phyloP scores from a whole-genome alignment of 1,140 invertebrate genomes.

The Stegodyphus mimosarum region DNA sequence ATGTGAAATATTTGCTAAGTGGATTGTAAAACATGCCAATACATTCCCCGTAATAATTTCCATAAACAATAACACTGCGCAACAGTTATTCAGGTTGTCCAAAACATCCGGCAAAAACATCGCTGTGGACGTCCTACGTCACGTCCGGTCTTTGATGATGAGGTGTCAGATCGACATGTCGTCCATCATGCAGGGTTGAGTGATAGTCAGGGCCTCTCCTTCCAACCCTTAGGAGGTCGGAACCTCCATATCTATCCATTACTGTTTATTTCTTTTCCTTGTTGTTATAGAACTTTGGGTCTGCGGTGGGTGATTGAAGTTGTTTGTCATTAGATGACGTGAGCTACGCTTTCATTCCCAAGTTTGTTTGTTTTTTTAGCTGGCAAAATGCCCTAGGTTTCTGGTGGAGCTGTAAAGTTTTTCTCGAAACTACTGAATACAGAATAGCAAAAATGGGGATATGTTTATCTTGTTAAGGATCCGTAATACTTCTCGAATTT shows the following conservation, averaged over 20 bases:
- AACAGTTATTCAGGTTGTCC: neutral
- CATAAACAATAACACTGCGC: too few species aligned
- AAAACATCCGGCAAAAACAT: slow-evolving; percentile 41
- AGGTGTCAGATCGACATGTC: slow-evolving; percentile 32
- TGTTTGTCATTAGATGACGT: slow-evolving; percentile 47
- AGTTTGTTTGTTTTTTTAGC: too few species aligned
- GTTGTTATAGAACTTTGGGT: slow-evolving; percentile 16
- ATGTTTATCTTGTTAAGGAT: too few species aligned
- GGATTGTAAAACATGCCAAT: too few species aligned
- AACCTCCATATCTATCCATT: slow-evolving; percentile 18
- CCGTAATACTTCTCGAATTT: too few species aligned
- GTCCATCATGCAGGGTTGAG: slow-evolving; percentile 18
- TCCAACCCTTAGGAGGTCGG: slow-evolving; percentile 32
- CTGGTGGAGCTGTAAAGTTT: too few species aligned
- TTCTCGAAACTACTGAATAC: too few species aligned
- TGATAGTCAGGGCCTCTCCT: slow-evolving; percentile 29
- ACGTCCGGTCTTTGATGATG: slow-evolving; percentile 41
- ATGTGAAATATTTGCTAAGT: too few species aligned
- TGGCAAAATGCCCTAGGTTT: too few species aligned
- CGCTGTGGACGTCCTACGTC: slow-evolving; percentile 15
- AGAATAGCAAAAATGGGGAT: too few species aligned
- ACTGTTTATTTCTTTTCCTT: slow-evolving; percentile 1
- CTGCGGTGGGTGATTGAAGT: slow-evolving; percentile 38
- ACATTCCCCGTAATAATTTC: too few species aligned
- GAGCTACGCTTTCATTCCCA: neutral